Percentiles rank a stretch among this genome's conserved stretches.
Evolutionary conservation across 2,888 invertebrate genomes (phyloP).

Genomic region (Elegia similella): DNA sequence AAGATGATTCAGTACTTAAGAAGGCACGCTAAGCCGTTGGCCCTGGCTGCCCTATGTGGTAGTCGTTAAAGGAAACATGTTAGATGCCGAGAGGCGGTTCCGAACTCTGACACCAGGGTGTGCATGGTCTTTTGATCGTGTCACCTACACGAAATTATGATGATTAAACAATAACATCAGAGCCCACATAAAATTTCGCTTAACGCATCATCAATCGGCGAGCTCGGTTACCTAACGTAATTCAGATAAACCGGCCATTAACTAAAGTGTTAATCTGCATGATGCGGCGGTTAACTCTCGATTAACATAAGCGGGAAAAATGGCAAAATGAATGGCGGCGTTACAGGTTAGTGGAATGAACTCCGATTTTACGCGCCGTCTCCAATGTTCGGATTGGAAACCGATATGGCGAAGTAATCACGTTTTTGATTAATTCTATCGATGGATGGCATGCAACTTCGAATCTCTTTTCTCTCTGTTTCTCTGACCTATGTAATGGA

Average conservation of each 20-base stretch:
- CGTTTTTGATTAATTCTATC: too few species aligned
- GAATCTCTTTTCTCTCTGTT: too few species aligned
- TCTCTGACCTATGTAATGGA: too few species aligned
- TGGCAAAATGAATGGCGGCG: conserved; percentile 42
- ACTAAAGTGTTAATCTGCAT: conserved; percentile 64
- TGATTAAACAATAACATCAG: background rate
- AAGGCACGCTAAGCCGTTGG: too few species aligned
- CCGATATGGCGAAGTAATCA: too few species aligned
- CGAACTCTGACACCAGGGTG: too few species aligned
- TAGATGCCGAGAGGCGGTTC: too few species aligned
- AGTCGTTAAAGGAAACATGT: too few species aligned
- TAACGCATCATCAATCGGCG: conserved; percentile 17
- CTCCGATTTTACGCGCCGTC: background rate
- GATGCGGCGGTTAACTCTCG: conserved; percentile 49
- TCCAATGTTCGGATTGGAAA: background rate
- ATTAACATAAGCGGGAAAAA: conserved; percentile 55
- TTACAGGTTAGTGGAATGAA: conserved; percentile 1
- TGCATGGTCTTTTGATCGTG: too few species aligned
- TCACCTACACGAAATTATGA: background rate
- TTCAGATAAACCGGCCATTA: conserved; percentile 43
- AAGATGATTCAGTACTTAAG: too few species aligned
- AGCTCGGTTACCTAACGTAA: conserved; percentile 39
- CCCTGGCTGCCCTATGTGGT: too few species aligned
- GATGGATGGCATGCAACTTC: too few species aligned
- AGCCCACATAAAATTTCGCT: background rate